Conservation (phyloP, 2,797 vertebrate genomes). For the Dendrocincla fuliginosa region DNA sequence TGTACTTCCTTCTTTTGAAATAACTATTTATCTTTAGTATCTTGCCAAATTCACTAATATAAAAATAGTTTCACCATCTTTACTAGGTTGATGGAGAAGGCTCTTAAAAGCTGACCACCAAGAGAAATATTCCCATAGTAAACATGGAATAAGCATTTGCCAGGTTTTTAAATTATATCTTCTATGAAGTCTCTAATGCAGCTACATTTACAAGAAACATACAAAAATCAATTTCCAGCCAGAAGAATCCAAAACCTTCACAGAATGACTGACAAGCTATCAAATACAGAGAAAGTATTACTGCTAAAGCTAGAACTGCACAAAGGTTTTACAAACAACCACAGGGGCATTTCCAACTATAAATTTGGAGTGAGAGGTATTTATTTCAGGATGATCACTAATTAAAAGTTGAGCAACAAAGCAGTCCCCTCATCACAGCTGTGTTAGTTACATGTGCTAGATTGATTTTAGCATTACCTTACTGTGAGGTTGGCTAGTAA, state of each 20-base stretch:
- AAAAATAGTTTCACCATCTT: constrained; percentile 77
- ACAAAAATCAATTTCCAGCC: not conserved
- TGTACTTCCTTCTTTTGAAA: constrained; percentile 79
- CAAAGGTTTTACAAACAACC: not conserved
- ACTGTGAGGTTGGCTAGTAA: not conserved
- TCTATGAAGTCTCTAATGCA: not conserved
- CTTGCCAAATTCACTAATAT: not conserved
- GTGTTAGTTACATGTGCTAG: not conserved
- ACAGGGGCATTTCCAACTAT: not conserved
- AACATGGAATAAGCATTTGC: constrained; percentile 70
- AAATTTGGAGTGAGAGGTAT: not conserved
- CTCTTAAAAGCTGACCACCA: constrained; percentile 81
- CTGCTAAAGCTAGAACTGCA: not conserved
- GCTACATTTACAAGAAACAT: not conserved
- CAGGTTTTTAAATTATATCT: not conserved
- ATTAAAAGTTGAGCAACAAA: not conserved
- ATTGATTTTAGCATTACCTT: not conserved
- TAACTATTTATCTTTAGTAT: constrained; percentile 21
- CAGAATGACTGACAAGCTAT: not conserved
- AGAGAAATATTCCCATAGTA: constrained; percentile 81
- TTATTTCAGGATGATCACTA: not conserved
- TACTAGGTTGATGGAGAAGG: constrained; percentile 78
- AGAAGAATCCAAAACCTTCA: not conserved
- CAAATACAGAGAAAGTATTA: not conserved
- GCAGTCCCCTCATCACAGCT: not conserved